Evolutionary conservation across 2,888 invertebrate species (phyloP), one percentile per base, ranked within the genome.

Genomic region (Allolobophora icterica): DNA sequence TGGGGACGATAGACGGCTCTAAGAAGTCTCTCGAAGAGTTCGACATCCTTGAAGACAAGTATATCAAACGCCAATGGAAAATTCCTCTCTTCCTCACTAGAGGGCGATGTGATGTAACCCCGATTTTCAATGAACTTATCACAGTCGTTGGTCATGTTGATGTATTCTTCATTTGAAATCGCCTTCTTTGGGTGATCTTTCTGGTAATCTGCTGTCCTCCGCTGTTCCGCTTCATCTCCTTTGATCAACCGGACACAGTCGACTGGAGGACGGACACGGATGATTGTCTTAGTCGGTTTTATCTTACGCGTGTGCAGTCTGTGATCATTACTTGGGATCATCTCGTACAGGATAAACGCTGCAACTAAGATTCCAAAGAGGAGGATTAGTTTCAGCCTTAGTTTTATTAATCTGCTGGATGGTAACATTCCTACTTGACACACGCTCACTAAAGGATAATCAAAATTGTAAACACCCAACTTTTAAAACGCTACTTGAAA

Each of bases 1-100:
- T 93, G 93, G 34, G 93, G 92, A n/a, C 92, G 90, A 89, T 93
- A 93, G 35, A 93, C 91, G 58, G 92, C 92, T 34, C 92, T 90
- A 8, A 93, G 91, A 33, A 93, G 91, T 35, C 92, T 42, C 83
- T 92, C 92, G 58, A 93, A 90, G 35, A 91, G 92, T 52, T 91
- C 91, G 30, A 92, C 34, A 38, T 91, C 91, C 38, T 92, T 58
- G 84, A 58, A 90, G 89, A 92, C 84, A 30, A 92, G 24, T 24
- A 92, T 91, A 40, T 90, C 87, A 90, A 87, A 92, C 19, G 92
- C 92, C 33, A 92, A 24, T 15, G 92, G 90, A 71, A 92, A 91
- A 21, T 58, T 89, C 33, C 40, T 90, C 90, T 92, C 92, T 13
- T 91, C 92, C 33, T 90, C 45, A 71, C 34, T 34, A 0, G 35